Base-by-base conservation (phyloP, 1,140 invertebrate genomes). In the Formica exsecta region DNA sequence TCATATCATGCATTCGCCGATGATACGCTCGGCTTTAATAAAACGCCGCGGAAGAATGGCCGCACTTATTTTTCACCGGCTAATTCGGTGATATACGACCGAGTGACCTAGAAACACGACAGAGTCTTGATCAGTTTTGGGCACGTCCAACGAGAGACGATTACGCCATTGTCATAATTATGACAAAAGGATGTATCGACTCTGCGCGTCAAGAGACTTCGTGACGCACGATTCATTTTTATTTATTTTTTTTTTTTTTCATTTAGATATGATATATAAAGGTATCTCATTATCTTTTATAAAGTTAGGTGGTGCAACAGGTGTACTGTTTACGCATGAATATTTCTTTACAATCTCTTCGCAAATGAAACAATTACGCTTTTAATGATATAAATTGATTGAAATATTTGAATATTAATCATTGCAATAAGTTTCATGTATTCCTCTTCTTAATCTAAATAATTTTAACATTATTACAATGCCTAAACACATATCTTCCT, bases 61-160 rank as follows among this genome's bases (percentile, higher is more conserved):
- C 79, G 38, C 54, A 59, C 57, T 81, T 81, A 81, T 81, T 81
- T 81, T 81, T 81, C 66, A 54, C 66, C 54, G 51, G 66, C 79
- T 81, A 81, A 81, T 81, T 81, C 54, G 79, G 79, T 81, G 22
- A 81, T 81, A 73, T 73, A 81, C 38, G 79, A 59, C 79, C 79
- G 66, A 81, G 66, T 81, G 79, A 81, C 79, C 79, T 25, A 81
- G 68, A 81, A 80, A 73, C 48, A 57, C 65, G 79, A 73, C 11
- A 22, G 36, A 22, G 44, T 81, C 66, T 81, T n/a, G 65, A 71
- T 85, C 62, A 54, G 16, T 85, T 36, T 61, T 62, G 36, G 32
- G 36, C 51, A 62, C 70, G 13, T 51, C 36, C 36, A 59, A 29
- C 54, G 38, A 51, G 57, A 77, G 32, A 29, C 79, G 48, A 81